Percentiles rank a stretch among this genome's conserved stretches.
Evolutionary conservation across 2,113 vertebrate species (phyloP).

Genomic region (Rhabdornis inornatus): DNA sequence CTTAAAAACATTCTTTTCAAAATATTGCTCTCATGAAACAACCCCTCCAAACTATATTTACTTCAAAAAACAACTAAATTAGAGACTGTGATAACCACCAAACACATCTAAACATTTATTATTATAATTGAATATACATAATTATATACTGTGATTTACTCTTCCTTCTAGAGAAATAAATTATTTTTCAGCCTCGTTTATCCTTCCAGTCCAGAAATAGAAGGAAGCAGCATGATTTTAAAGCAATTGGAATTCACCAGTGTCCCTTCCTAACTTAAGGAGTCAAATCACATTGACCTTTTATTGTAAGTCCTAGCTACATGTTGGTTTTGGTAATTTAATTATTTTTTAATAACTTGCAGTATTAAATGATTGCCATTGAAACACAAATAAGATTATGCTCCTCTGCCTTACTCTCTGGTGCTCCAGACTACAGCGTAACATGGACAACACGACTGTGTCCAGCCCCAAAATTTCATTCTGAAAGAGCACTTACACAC

Average conservation of each 20-base stretch:
- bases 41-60: slow-evolving; percentile 56
- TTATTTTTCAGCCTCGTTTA: slow-evolving; percentile 29
- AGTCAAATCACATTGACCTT: slow-evolving; percentile 53
- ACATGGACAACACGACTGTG: background rate
- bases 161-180: slow-evolving; percentile 63
- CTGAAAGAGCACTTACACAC: background rate
- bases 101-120: slow-evolving; percentile 59
- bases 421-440: background rate
- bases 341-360: slow-evolving; percentile 67
- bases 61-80: slow-evolving; percentile 60
- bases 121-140: slow-evolving; percentile 66
- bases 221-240: background rate
- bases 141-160: slow-evolving; percentile 66
- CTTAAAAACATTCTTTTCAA: slow-evolving; percentile 17
- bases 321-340: slow-evolving; percentile 60
- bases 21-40: background rate
- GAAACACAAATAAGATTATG: slow-evolving; percentile 62
- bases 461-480: background rate
- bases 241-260: slow-evolving; percentile 40
- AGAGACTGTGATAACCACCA: slow-evolving; percentile 63
- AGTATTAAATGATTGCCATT: slow-evolving; percentile 63
- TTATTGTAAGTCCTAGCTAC: slow-evolving; percentile 30
- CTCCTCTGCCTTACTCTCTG: slow-evolving; percentile 1
- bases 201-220: slow-evolving; percentile 30
- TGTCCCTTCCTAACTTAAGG: slow-evolving; percentile 11